Conservation (phyloP, 23 tunicate genomes). For the Trididemnum nubilum region DNA sequence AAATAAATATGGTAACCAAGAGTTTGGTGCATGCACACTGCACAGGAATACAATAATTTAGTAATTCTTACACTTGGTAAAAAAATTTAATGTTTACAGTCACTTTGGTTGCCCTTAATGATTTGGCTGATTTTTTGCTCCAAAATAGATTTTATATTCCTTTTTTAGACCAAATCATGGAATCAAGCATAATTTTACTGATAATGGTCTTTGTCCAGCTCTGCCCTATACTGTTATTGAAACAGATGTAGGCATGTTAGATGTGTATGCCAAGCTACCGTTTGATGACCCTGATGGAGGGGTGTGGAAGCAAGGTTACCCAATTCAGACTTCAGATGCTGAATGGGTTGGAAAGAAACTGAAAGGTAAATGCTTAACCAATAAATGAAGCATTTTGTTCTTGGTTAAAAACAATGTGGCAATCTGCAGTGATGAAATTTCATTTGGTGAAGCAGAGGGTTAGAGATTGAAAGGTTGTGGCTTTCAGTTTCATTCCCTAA, state of each 20-base stretch:
- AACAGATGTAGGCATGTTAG: conserved; percentile 69
- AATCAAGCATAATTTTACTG: neutral
- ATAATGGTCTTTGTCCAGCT: conserved; percentile 26
- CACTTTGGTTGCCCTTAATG: too few species aligned
- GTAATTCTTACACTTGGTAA: too few species aligned
- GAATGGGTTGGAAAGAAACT: conserved; percentile 85
- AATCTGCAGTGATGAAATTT: too few species aligned
- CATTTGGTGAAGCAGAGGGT: too few species aligned
- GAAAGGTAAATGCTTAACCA: conserved; percentile 42
- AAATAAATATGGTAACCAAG: too few species aligned
- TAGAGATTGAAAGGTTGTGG: too few species aligned
- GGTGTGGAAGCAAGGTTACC: conserved; percentile 99
- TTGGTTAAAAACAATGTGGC: too few species aligned
- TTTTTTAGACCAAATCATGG: neutral
- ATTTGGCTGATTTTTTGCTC: too few species aligned
- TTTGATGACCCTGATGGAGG: conserved; percentile 92
- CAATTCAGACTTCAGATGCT: conserved; percentile 63
- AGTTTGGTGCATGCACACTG: too few species aligned
- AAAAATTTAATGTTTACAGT: too few species aligned
- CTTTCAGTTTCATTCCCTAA: too few species aligned
- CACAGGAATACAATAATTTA: too few species aligned
- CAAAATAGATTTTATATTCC: neutral
- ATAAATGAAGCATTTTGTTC: neutral
- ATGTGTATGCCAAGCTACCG: conserved; percentile 54
- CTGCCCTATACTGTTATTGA: conserved; percentile 36